Evolutionary conservation across 2,797 vertebrate genomes (phyloP).

Genomic region (Triplophysa yarkandensis): DNA sequence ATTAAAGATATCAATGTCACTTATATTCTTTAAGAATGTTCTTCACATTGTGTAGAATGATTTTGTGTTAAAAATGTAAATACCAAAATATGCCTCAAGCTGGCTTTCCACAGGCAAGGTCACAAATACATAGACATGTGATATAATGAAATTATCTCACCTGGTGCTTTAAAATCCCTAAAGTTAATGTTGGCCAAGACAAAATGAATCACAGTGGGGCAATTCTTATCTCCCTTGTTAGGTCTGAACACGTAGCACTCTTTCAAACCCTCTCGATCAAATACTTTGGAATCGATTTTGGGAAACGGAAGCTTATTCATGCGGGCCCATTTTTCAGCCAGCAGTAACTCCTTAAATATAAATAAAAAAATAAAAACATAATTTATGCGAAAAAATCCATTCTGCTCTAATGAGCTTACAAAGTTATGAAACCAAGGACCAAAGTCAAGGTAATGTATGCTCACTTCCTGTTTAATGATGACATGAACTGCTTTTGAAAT

Average conservation of each 20-base stretch:
- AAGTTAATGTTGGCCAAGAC: slow-evolving; percentile 98
- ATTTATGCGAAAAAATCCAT: not conserved
- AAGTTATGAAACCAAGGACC: not conserved
- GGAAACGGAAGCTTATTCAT: slow-evolving; percentile 99
- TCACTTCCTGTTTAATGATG: not conserved
- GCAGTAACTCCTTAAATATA: slow-evolving; percentile 84
- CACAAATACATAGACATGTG: too few species aligned
- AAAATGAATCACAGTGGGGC: slow-evolving; percentile 95
- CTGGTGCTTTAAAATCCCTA: slow-evolving; percentile 91
- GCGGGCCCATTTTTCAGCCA: slow-evolving; percentile 97
- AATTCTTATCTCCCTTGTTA: slow-evolving; percentile 89
- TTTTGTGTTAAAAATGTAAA: too few species aligned
- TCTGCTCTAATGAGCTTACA: not conserved
- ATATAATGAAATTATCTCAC: slow-evolving; percentile 66
- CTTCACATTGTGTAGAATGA: too few species aligned
- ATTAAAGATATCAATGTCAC: too few species aligned
- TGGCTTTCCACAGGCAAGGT: too few species aligned
- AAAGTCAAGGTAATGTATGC: not conserved
- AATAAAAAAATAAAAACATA: not conserved
- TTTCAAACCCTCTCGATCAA: slow-evolving; percentile 94
- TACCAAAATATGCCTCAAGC: too few species aligned
- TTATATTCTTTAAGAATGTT: too few species aligned
- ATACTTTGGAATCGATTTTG: slow-evolving; percentile 94
- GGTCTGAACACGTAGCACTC: slow-evolving; percentile 98
- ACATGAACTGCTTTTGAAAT: too few species aligned